These are phyloP conservation scores for Stigmatopora nigra DNA, from an alignment of 2,113 vertebrate genomes.

Conservation along the genomic window DNA sequence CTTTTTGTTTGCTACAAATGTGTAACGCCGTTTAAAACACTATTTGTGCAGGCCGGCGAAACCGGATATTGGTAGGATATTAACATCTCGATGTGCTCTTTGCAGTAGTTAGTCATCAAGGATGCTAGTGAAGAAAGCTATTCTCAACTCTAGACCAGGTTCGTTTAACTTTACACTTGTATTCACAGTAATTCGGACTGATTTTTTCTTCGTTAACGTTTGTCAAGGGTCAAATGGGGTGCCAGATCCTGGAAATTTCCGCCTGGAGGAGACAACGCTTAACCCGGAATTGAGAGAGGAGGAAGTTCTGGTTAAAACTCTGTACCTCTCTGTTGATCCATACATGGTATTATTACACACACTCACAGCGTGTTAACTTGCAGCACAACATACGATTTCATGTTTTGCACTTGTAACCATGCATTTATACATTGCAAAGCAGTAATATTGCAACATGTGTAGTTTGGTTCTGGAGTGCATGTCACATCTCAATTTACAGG, in stretches of 20 bases:
- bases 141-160: conserved; percentile 83
- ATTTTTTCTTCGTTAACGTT: not conserved
- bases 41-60: conserved; percentile 3
- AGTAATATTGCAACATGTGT: not conserved
- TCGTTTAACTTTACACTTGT: conserved; percentile 25
- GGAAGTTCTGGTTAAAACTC: conserved; percentile 77
- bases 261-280: conserved; percentile 71
- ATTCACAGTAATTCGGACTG: not conserved
- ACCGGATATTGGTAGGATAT: conserved; percentile 11
- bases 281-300: conserved; percentile 65
- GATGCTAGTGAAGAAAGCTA: conserved; percentile 72
- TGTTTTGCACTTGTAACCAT: not conserved
- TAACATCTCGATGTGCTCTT: not conserved
- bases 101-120: not conserved
- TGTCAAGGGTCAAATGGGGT: conserved; percentile 74
- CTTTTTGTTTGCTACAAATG: not conserved
- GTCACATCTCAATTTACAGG: not conserved
- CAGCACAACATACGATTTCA: not conserved
- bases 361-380: not conserved
- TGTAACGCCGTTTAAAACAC: not conserved
- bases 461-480: not conserved
- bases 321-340: conserved; percentile 93
- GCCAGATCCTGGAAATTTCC: conserved; percentile 82
- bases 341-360: conserved; percentile 80
- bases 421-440: not conserved